Conservation (phyloP, 2,113 vertebrate genomes). For the Pardalotus punctatus region DNA sequence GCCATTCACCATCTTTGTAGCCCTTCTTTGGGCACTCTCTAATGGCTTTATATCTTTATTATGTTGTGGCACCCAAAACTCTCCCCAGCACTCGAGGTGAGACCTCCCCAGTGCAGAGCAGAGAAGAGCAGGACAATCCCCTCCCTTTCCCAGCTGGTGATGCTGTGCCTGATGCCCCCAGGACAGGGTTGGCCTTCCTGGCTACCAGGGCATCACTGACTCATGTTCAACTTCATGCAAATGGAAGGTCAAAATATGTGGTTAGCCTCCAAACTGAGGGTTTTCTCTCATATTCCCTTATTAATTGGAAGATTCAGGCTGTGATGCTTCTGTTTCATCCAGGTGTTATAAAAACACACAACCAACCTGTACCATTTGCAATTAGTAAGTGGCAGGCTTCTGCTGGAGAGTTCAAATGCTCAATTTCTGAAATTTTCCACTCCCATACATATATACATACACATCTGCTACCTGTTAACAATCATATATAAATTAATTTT, state of each 20-base stretch:
- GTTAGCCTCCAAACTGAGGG: not conserved
- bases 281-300: not conserved
- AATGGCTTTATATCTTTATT: not conserved
- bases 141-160: accelerated
- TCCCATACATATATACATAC: not conserved
- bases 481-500: not conserved
- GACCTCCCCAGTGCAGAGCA: accelerated
- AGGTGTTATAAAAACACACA: not conserved
- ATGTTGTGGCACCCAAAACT: not conserved
- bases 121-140: accelerated
- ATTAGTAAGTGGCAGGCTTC: not conserved
- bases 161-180: not conserved
- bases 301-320: not conserved
- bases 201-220: not conserved
- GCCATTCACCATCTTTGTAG: not conserved
- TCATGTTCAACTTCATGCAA: not conserved
- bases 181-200: accelerated
- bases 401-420: not conserved
- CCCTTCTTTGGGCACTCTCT: not conserved
- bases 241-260: not conserved
- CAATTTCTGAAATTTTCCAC: not conserved
- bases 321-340: not conserved
- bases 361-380: not conserved
- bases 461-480: not conserved
- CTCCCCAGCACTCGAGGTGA: accelerated